Evolutionary conservation across 2,888 invertebrate species (phyloP), one percentile per base, ranked within the genome.

Genomic region (Andrena fulva): DNA sequence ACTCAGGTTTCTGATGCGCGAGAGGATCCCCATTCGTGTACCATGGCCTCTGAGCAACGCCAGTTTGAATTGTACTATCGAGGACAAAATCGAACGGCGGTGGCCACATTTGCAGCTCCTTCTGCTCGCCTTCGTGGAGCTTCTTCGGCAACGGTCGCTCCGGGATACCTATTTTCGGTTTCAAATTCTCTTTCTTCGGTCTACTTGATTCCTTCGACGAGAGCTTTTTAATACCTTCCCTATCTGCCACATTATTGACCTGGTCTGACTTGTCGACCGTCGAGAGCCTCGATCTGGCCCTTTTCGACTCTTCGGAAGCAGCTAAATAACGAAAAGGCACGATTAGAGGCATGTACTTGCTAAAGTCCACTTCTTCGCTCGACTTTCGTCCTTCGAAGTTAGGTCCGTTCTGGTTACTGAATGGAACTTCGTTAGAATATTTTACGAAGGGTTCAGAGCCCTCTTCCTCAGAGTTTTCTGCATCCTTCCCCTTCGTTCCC

Each of bases 41-140:
- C 8, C 20, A 31, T 0, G 62, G 33, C 8, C 31, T 72, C 10
- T 5, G 24, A 6, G 82, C 10, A 20, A 75, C 10, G 50, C 88
- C 82, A 0, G 87, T 85, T 59, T 87, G 89, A 67, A 90, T 87
- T 0, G 90, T 88, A 12, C 90, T 87, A 27, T 92, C 93, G 12
- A 89, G 89, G 1, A 87, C 85, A 10, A 90, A 90, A 60, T 93
- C 93, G 60, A 92, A 93, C 0, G 92, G 91, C 16, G 92, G 87
- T 0, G 93, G 93, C 89, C 93, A 92, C 5, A 87, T 74, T 62
- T 86, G 88, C 10, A 89, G 12, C 48, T 89, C 89, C 66, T 91
- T 92, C 20, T 68, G 62, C 64, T 92, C 90, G 8, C 90, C 88
- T 42, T 90, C 90, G 71, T 90, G 88, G 4, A 92, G 87, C n/a